Conservation (phyloP, 2,888 invertebrate genomes). For the Stenodera caucasica region DNA sequence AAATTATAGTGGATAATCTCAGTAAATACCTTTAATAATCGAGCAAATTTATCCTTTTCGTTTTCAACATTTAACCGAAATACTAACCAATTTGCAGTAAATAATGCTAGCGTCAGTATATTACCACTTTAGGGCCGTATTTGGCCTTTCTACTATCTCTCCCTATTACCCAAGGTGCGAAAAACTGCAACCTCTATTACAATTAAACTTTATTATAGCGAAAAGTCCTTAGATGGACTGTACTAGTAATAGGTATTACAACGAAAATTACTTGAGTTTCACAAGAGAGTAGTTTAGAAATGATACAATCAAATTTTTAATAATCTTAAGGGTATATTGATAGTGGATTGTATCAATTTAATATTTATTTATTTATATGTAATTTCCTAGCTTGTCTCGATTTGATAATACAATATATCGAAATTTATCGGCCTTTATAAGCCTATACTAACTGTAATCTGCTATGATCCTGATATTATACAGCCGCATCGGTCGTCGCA, state of each 20-base stretch:
- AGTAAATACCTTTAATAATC: not conserved
- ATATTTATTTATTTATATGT: too few relatives aligned
- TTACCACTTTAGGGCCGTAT: conserved; percentile 1
- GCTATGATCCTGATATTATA: conserved; percentile 55
- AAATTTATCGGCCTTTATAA: conserved; percentile 52
- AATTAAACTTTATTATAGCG: conserved; percentile 9
- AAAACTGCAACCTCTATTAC: conserved; percentile 9
- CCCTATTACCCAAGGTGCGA: conserved; percentile 2
- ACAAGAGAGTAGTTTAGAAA: not conserved
- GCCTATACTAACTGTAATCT: conserved; percentile 54
- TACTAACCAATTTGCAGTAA: conserved; percentile 9
- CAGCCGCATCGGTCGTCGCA: conserved; percentile 46
- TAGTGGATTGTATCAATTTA: too few relatives aligned
- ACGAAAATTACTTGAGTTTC: not conserved
- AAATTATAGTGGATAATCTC: conserved; percentile 4
- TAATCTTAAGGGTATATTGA: too few relatives aligned
- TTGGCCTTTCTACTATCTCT: not conserved
- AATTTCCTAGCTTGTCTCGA: not conserved
- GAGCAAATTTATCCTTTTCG: not conserved
- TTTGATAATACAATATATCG: not conserved
- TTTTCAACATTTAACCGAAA: not conserved
- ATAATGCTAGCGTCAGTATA: not conserved
- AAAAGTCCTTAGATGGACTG: conserved; percentile 1
- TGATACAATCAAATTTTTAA: not conserved
- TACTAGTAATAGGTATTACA: not conserved